phyloP scores from a whole-genome alignment of 92 coral and sea anemone genomes.

The Scolanthus callimorphus region DNA sequence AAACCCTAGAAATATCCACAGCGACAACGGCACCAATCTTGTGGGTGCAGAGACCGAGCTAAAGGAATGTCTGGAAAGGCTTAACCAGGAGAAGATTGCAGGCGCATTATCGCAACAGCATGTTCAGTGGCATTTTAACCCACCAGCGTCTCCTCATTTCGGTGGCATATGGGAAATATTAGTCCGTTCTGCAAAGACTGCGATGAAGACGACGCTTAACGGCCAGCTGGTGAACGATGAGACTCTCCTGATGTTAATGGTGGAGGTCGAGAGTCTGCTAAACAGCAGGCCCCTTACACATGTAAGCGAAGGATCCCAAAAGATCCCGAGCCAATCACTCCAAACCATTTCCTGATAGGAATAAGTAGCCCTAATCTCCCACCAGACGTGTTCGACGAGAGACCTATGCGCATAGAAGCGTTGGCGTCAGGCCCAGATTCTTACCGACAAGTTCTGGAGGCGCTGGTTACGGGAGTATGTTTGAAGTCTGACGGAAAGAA shows the following conservation, averaged over 20 bases:
- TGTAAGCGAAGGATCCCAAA: slow-evolving; percentile 15
- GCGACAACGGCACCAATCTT: slow-evolving; percentile 37
- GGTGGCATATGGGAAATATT: slow-evolving; percentile 37
- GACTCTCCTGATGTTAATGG: slow-evolving; percentile 24
- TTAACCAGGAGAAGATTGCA: slow-evolving; percentile 24
- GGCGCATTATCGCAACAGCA: slow-evolving; percentile 18
- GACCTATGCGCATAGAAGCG: slow-evolving; percentile 25
- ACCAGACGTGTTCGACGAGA: slow-evolving; percentile 22
- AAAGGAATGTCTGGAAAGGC: slow-evolving; percentile 5
- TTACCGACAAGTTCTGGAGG: slow-evolving; percentile 35
- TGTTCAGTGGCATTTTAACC: slow-evolving; percentile 27
- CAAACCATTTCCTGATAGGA: slow-evolving; percentile 28
- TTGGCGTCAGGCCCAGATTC: slow-evolving; percentile 41
- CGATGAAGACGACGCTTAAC: slow-evolving; percentile 20
- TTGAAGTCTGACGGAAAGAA: slow-evolving; percentile 29
- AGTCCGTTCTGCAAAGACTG: slow-evolving; percentile 24
- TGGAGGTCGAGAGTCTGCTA: slow-evolving; percentile 7
- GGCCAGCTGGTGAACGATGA: slow-evolving; percentile 29
- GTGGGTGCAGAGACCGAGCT: slow-evolving; percentile 26
- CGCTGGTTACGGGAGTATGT: slow-evolving; percentile 47
- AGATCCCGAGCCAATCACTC: slow-evolving; percentile 15
- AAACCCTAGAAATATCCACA: slow-evolving; percentile 21
- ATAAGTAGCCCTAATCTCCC: slow-evolving; percentile 15
- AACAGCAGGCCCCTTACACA: slow-evolving; percentile 9
- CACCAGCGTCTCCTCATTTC: slow-evolving; percentile 33